These are phyloP conservation scores for Chaenocephalus aceratus DNA, from an alignment of 2,113 vertebrate genomes.

Conservation along the genomic window DNA sequence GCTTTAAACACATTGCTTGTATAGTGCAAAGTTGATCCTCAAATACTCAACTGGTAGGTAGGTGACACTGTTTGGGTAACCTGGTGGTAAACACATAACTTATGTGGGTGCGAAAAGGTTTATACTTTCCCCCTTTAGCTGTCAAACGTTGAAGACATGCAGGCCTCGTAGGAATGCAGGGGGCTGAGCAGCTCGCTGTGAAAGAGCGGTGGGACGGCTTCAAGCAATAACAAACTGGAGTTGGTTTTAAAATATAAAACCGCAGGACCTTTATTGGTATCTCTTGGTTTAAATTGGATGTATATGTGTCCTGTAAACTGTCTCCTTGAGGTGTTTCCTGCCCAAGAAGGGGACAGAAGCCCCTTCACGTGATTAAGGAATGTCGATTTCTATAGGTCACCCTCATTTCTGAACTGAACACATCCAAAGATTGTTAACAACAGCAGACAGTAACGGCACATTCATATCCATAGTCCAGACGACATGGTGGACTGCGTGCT, in stretches of 20 bases:
- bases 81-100: not conserved
- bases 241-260: slow-evolving; percentile 54
- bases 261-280: slow-evolving; percentile 29
- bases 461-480: slow-evolving; percentile 26
- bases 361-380: slow-evolving; percentile 42
- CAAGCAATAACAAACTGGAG: slow-evolving; percentile 33
- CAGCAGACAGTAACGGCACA: slow-evolving; percentile 13
- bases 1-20: not conserved
- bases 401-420: not conserved
- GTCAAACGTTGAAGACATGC: slow-evolving; percentile 46
- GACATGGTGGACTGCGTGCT: slow-evolving; percentile 40
- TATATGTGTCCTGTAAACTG: slow-evolving; percentile 64
- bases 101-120: not conserved
- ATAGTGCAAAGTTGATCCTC: not conserved
- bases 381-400: not conserved
- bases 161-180: slow-evolving; percentile 52
- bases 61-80: not conserved
- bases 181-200: slow-evolving; percentile 18
- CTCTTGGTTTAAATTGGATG: slow-evolving; percentile 38
- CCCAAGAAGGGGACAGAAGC: slow-evolving; percentile 45
- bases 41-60: not conserved
- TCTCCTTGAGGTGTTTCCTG: slow-evolving; percentile 70
- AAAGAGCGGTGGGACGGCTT: slow-evolving; percentile 2
- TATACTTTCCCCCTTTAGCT: slow-evolving; percentile 32
- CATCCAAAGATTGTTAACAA: slow-evolving; percentile 8